Base-by-base conservation (phyloP, 2,888 invertebrate species). In the Ochlodes sylvanus region DNA sequence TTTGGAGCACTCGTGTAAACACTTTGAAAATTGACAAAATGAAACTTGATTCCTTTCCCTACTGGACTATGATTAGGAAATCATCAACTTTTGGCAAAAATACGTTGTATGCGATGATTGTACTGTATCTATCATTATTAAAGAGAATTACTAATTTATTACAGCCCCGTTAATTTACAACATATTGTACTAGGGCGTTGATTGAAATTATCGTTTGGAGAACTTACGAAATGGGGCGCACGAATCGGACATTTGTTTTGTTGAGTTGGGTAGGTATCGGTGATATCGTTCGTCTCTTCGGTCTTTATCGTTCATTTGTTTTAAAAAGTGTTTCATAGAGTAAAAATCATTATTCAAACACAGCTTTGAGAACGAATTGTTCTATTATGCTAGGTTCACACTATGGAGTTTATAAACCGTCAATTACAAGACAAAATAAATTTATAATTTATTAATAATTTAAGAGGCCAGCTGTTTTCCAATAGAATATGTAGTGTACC, bases 191-290 rank as follows among this genome's bases (percentile, higher is more conserved):
- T 75, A 77, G 84, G 85, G 88, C 88, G 87, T 90, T 84, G 84
- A 85, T 89, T 85, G 80, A 86, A 88, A 85, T 86, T 85, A 87
- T 87, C 87, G 85, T 87, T 87, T 85, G 85, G 87, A 87, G 89
- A 92, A 90, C 90, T 92, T 92, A 91, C 89, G 92, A 93, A 93
- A 93, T 91, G 92, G 91, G 91, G 90, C 89, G 89, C 88, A 93
- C 89, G 88, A 89, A 90, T 92, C 92, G 87, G 93, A 93, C 93
- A 93, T 93, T 94, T 93, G 93, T 93, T 93, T 92, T 92, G 91
- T 92, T 90, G 85, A 87, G 78, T 79, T 84, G 81, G 79, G 84
- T 85, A 75, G 73, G 75, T 76, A 72, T 69, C 69, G 65, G 47
- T 52, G 52, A 52, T 70, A 68, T 70, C 70, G 72, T 74, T 74